A percentile compares a stretch with the other conserved stretches of the same genome.
These are phyloP conservation scores for Melangyna quadrimaculata DNA, from an alignment of 2,888 invertebrate species.

Conservation along the genomic window DNA sequence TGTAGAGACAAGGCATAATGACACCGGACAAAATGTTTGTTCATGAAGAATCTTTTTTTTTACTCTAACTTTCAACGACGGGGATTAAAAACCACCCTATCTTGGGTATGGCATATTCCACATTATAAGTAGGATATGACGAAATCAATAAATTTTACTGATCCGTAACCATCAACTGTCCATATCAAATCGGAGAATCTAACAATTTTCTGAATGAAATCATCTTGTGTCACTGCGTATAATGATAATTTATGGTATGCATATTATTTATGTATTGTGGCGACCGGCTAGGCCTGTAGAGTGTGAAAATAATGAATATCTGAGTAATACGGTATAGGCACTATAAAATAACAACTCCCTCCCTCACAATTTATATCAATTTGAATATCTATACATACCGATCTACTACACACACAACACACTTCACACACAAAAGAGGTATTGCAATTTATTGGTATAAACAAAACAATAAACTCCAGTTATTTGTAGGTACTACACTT, in stretches of 20 bases:
- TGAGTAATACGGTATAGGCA: background rate
- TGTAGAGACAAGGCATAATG: too few relatives aligned
- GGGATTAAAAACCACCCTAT: too few relatives aligned
- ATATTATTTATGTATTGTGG: background rate
- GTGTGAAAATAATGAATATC: background rate
- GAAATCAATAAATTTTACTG: too few relatives aligned
- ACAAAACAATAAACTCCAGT: background rate
- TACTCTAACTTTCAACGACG: too few relatives aligned
- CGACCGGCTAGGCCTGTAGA: background rate
- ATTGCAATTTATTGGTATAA: background rate
- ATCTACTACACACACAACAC: too few relatives aligned
- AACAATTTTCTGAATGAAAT: constrained; percentile 17
- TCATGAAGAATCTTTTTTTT: too few relatives aligned
- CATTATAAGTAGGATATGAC: too few relatives aligned
- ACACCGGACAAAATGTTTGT: too few relatives aligned
- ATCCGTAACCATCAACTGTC: too few relatives aligned
- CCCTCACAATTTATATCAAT: background rate
- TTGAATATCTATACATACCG: background rate
- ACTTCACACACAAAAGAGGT: background rate
- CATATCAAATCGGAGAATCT: background rate
- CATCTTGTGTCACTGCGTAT: background rate
- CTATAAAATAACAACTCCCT: background rate
- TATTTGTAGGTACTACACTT: background rate
- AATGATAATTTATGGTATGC: background rate
- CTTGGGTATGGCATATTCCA: too few relatives aligned